Evolutionary conservation across 2,888 invertebrate genomes (phyloP).

Genomic region (Calliopum simillimum): DNA sequence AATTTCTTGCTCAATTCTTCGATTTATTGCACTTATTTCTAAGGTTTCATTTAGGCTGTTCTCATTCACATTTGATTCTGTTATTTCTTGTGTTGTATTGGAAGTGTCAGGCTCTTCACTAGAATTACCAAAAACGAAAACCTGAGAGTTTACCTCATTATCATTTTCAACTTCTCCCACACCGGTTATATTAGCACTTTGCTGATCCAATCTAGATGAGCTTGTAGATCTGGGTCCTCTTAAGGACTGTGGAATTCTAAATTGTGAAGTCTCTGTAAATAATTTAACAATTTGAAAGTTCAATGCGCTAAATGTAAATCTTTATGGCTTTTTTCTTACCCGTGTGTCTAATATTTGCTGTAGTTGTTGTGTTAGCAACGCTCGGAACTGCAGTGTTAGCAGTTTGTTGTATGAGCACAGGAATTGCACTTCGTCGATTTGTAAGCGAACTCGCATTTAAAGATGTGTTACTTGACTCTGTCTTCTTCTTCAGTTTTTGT

Average conservation of each 20-base stretch:
- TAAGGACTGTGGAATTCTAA: slow-evolving; percentile 22
- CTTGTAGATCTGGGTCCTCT: neutral
- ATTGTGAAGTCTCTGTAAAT: slow-evolving; percentile 30
- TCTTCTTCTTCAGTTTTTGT: slow-evolving; percentile 48
- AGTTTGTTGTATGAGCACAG: slow-evolving; percentile 52
- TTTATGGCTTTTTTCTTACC: neutral
- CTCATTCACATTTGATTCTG: slow-evolving; percentile 3
- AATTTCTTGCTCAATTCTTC: neutral
- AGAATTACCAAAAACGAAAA: slow-evolving; percentile 1
- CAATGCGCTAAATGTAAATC: no score
- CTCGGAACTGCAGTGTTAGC: slow-evolving; percentile 31
- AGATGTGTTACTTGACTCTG: slow-evolving; percentile 45
- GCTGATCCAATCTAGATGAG: slow-evolving; percentile 8
- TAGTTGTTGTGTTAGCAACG: neutral
- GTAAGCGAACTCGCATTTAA: slow-evolving; percentile 28
- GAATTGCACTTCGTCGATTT: slow-evolving; percentile 56
- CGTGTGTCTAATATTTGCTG: neutral
- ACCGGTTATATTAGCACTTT: slow-evolving; percentile 13
- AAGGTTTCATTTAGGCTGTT: slow-evolving; percentile 16
- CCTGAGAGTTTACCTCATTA: neutral
- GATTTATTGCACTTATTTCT: slow-evolving; percentile 19
- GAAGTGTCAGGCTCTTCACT: neutral
- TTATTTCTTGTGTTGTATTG: neutral
- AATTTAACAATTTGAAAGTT: slow-evolving; percentile 4
- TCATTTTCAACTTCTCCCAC: slow-evolving; percentile 20